Evolutionary conservation across 2,797 vertebrate species (phyloP).

Genomic region (Enteromius argenteus): DNA sequence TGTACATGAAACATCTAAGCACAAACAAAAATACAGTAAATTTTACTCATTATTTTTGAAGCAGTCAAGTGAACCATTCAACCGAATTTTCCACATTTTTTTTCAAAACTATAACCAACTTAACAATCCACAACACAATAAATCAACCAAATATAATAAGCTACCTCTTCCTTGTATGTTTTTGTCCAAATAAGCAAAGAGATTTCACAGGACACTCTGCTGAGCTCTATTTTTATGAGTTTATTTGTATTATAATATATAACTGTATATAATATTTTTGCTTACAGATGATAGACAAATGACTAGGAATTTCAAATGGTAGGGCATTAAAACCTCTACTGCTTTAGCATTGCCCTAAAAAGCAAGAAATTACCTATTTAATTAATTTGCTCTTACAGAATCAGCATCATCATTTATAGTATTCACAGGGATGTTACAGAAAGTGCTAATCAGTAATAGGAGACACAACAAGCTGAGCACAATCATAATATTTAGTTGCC

Average conservation of each 20-base stretch:
- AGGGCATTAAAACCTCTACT: neutral
- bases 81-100: neutral
- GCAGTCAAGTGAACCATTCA: neutral
- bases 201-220: neutral
- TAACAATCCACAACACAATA: neutral
- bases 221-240: neutral
- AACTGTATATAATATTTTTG: neutral
- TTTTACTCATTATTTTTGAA: neutral
- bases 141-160: neutral
- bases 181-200: neutral
- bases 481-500: constrained; percentile 14
- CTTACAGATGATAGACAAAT: neutral
- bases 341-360: neutral
- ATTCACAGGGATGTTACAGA: neutral
- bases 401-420: constrained; percentile 1
- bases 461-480: neutral
- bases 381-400: neutral
- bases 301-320: neutral
- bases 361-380: neutral
- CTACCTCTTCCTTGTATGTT: no score
- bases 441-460: constrained; percentile 7
- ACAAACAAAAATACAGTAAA: neutral
- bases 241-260: neutral
- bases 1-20: neutral
- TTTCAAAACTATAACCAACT: neutral